phyloP scores from a whole-genome alignment of 2,888 invertebrate species.

The Lymantria dispar region DNA sequence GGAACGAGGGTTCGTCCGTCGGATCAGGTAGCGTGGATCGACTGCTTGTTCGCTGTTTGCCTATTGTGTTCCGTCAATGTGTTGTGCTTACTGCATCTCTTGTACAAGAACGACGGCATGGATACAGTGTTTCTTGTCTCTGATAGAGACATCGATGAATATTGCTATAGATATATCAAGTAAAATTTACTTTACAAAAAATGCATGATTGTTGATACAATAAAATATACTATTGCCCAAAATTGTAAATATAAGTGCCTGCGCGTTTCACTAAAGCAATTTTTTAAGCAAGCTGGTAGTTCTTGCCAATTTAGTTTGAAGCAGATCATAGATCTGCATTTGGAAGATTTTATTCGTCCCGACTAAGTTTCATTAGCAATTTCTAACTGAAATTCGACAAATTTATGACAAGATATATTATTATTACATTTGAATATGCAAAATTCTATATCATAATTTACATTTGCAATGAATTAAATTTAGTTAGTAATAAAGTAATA shows the following conservation, averaged over 20 bases:
- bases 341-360: background rate
- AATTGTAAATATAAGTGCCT: slow-evolving; percentile 23
- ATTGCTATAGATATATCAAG: slow-evolving; percentile 59
- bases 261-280: slow-evolving; percentile 13
- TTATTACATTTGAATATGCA: too few relatives aligned
- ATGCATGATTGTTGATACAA: slow-evolving; percentile 33
- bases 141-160: slow-evolving; percentile 63
- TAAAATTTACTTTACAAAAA: slow-evolving; percentile 33
- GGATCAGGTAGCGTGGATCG: slow-evolving; percentile 91
- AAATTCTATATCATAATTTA: too few relatives aligned
- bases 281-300: background rate
- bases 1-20: slow-evolving; percentile 84
- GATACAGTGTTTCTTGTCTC: slow-evolving; percentile 47
- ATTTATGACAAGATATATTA: too few relatives aligned
- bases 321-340: too few relatives aligned
- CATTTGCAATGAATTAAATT: background rate
- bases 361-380: background rate
- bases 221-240: slow-evolving; percentile 16
- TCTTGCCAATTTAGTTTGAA: background rate
- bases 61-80: slow-evolving; percentile 85
- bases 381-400: background rate
- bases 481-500: background rate
- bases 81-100: slow-evolving; percentile 84
- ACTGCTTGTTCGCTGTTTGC: slow-evolving; percentile 86
- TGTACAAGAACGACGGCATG: slow-evolving; percentile 64